Conservation (phyloP, 2,888 invertebrate species). For the Listrodromus nycthemerus region DNA sequence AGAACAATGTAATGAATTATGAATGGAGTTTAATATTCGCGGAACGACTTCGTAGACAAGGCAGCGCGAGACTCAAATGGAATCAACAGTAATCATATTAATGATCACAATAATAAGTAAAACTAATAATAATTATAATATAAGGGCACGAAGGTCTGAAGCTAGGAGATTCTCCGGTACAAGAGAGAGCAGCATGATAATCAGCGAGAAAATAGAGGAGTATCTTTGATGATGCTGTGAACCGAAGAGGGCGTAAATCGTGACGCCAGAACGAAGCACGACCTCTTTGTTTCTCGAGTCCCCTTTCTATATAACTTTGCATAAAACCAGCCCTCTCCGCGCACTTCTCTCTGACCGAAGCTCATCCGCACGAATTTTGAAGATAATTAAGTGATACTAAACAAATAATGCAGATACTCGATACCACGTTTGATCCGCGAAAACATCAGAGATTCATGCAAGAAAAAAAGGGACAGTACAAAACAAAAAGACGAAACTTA, state of each 20-base stretch:
- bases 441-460: constrained; percentile 47
- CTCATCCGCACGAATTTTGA: constrained; percentile 73
- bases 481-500: not conserved
- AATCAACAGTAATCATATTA: constrained; percentile 65
- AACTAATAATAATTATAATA: constrained; percentile 42
- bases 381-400: constrained; percentile 83
- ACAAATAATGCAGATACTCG: constrained; percentile 83
- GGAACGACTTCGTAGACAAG: constrained; percentile 68
- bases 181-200: constrained; percentile 24
- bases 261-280: constrained; percentile 55
- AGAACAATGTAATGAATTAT: constrained; percentile 80
- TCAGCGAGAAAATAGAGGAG: constrained; percentile 21
- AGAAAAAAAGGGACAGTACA: not conserved
- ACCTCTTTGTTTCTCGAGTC: constrained; percentile 69
- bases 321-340: constrained; percentile 80
- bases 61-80: constrained; percentile 42
- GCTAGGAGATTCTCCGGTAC: constrained; percentile 33
- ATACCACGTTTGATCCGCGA: constrained; percentile 81
- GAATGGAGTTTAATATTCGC: constrained; percentile 79
- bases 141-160: constrained; percentile 31
- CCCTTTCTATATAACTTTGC: constrained; percentile 77
- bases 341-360: constrained; percentile 8
- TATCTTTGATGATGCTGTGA: constrained; percentile 58
- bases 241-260: constrained; percentile 56
- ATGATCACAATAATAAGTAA: constrained; percentile 69